Conservation (phyloP, 2,888 invertebrate genomes). For the Chymomyza procnemis region DNA sequence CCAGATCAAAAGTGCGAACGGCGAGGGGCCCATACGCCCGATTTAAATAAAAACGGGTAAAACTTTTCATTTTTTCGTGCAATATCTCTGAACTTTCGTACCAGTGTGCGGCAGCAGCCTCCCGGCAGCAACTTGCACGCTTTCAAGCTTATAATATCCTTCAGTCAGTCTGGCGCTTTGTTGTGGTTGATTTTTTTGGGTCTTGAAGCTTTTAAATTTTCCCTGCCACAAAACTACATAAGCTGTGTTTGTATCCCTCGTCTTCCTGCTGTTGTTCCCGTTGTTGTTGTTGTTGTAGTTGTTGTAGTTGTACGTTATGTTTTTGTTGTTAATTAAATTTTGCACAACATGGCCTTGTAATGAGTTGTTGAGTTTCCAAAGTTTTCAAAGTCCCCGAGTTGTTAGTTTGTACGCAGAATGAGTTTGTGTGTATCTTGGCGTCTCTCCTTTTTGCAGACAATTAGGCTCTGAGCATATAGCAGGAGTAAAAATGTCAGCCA, state of each 20-base stretch:
- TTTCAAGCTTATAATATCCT: not conserved
- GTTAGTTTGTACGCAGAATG: not conserved
- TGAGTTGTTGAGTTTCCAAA: not conserved
- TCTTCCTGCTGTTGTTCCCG: too few species aligned
- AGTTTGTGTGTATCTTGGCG: not conserved
- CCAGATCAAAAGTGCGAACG: not conserved
- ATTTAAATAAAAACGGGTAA: not conserved
- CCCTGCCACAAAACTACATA: constrained; percentile 4
- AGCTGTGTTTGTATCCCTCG: not conserved
- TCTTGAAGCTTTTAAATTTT: constrained; percentile 25
- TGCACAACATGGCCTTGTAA: not conserved
- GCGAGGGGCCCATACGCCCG: too few species aligned
- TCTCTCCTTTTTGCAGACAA: not conserved
- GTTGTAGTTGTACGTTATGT: not conserved
- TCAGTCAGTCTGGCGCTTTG: constrained; percentile 29
- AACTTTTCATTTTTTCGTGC: not conserved
- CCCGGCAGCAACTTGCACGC: not conserved
- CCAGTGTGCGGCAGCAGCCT: not conserved
- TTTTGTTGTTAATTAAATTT: not conserved
- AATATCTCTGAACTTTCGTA: not conserved
- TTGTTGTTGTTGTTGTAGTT: not conserved
- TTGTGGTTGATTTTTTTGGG: constrained; percentile 48
- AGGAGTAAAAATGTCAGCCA: not conserved
- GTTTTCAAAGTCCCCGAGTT: not conserved
- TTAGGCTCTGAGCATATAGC: not conserved